Evolutionary conservation across 2,888 invertebrate genomes (phyloP).

Genomic region (Scaptomyza tumidula): DNA sequence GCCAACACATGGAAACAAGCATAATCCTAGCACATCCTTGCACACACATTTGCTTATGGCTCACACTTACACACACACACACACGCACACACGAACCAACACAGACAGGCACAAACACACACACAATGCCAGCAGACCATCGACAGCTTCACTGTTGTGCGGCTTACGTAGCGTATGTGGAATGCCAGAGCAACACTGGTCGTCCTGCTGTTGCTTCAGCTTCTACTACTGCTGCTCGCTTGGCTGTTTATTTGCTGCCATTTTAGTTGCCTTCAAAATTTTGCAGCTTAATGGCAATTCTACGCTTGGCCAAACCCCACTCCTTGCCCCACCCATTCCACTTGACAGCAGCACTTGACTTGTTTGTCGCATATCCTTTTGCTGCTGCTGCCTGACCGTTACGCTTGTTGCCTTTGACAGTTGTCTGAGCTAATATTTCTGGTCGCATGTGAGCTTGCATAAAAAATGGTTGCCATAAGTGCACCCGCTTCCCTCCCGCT

Average conservation of each 20-base stretch:
- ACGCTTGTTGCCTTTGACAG: conserved; percentile 63
- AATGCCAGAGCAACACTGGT: conserved; percentile 28
- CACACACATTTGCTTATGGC: conserved; percentile 76
- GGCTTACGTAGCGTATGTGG: conserved; percentile 65
- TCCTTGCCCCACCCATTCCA: not conserved
- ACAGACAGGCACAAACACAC: conserved; percentile 1
- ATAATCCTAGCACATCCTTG: conserved; percentile 72
- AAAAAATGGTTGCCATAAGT: conserved; percentile 36
- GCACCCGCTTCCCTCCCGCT: not conserved
- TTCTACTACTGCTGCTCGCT: conserved; percentile 16
- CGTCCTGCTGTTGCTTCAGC: not conserved
- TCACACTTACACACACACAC: conserved; percentile 42
- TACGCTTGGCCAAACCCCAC: conserved; percentile 50
- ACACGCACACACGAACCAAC: not conserved
- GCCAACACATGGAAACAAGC: conserved; percentile 68
- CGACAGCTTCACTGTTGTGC: conserved; percentile 53
- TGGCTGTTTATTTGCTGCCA: conserved; percentile 66
- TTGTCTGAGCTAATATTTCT: conserved; percentile 52
- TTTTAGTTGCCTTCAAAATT: conserved; percentile 80
- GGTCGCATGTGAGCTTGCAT: conserved; percentile 27
- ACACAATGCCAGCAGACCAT: conserved; percentile 21
- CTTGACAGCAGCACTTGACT: conserved; percentile 48
- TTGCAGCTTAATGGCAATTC: conserved; percentile 76
- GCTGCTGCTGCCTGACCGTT: conserved; percentile 43
- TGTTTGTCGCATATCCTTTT: conserved; percentile 54